Conservation (phyloP, 2,888 invertebrate genomes). For the Thecocarcelia acutangulata region DNA sequence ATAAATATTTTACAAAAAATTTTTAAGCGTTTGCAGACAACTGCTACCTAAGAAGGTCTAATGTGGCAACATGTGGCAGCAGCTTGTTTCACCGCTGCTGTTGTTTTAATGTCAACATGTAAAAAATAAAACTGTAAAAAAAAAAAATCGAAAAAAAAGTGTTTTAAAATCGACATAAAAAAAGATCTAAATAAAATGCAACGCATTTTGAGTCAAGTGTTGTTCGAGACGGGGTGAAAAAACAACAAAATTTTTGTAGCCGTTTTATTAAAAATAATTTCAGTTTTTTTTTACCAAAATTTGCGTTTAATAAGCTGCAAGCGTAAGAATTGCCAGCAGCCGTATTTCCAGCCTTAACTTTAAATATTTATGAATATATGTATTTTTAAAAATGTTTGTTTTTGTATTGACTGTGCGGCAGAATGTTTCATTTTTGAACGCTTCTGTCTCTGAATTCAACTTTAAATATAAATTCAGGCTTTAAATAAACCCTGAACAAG, state of each 20-base stretch:
- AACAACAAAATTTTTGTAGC: not conserved
- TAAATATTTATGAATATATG: slow-evolving; percentile 25
- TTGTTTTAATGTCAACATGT: slow-evolving; percentile 65
- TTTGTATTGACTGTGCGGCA: slow-evolving; percentile 3
- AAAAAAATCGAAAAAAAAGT: slow-evolving; percentile 9
- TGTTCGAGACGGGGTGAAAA: slow-evolving; percentile 28
- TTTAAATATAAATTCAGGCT: slow-evolving; percentile 37
- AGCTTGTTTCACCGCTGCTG: slow-evolving; percentile 11
- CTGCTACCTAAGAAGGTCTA: slow-evolving; percentile 67
- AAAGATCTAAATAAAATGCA: too few species aligned
- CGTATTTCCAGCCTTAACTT: slow-evolving; percentile 35
- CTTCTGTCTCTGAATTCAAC: slow-evolving; percentile 52
- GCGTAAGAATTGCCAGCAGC: slow-evolving; percentile 29
- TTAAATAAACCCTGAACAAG: slow-evolving; percentile 41
- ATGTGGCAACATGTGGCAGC: slow-evolving; percentile 41
- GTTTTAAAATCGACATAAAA: too few species aligned
- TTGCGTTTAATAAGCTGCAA: slow-evolving; percentile 51
- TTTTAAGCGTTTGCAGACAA: slow-evolving; percentile 21
- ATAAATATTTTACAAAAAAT: slow-evolving; percentile 11
- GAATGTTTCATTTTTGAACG: slow-evolving; percentile 38
- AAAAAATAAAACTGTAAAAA: slow-evolving; percentile 23
- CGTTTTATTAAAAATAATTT: slow-evolving; percentile 11
- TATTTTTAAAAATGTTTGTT: slow-evolving; percentile 18
- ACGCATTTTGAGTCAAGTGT: slow-evolving; percentile 66
- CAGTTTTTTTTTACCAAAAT: slow-evolving; percentile 21